These are phyloP conservation scores for Ormia ochracea DNA, from an alignment of 2,888 invertebrate genomes.

Conservation along the genomic window DNA sequence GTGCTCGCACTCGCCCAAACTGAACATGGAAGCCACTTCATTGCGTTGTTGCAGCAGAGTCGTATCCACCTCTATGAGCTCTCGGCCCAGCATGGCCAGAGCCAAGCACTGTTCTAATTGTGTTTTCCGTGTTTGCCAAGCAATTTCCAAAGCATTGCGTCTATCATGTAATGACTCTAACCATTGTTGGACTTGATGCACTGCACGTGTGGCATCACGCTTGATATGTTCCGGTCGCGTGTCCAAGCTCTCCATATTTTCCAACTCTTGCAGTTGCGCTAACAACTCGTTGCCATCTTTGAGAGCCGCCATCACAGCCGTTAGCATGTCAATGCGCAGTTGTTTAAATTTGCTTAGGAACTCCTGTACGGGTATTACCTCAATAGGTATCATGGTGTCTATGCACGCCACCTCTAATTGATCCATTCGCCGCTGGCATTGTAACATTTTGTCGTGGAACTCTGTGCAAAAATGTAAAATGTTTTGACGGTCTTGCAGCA, in stretches of 20 bases:
- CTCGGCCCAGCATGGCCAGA: slow-evolving; percentile 84
- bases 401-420: slow-evolving; percentile 83
- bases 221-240: slow-evolving; percentile 82
- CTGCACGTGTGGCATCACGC: slow-evolving; percentile 77
- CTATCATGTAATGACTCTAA: slow-evolving; percentile 86
- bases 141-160: slow-evolving; percentile 83
- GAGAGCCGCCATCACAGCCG: slow-evolving; percentile 86
- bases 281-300: slow-evolving; percentile 87
- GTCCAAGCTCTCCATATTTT: slow-evolving; percentile 85
- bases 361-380: slow-evolving; percentile 84
- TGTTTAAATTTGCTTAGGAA: slow-evolving; percentile 85
- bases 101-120: slow-evolving; percentile 88
- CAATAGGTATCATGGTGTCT: slow-evolving; percentile 82
- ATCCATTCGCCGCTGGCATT: slow-evolving; percentile 83
- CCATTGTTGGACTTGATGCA: slow-evolving; percentile 85
- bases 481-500: slow-evolving; percentile 86
- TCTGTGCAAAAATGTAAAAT: slow-evolving; percentile 87
- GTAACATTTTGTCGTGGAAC: slow-evolving; percentile 85
- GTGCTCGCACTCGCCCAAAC: slow-evolving; percentile 83
- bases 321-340: slow-evolving; percentile 83
- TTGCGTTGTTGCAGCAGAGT: slow-evolving; percentile 79
- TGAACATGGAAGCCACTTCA: slow-evolving; percentile 79
- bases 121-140: slow-evolving; percentile 83
- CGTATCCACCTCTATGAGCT: slow-evolving; percentile 82
- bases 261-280: slow-evolving; percentile 85